A percentile compares a stretch with the other conserved stretches of the same genome.
These are phyloP conservation scores for Tubulanus polymorphus DNA, from an alignment of 2,888 invertebrate genomes.

Conservation along the genomic window DNA sequence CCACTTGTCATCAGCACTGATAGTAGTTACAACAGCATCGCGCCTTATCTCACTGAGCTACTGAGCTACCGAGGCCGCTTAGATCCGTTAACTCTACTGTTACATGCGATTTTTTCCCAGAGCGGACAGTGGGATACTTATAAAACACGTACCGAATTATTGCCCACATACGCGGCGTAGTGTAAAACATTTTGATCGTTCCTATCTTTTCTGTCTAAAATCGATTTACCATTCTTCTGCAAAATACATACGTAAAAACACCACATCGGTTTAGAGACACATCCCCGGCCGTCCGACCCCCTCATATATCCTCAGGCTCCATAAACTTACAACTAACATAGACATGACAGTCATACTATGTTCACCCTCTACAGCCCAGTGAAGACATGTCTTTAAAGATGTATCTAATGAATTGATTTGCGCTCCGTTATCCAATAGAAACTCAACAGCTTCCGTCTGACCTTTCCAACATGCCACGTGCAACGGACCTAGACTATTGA, in stretches of 20 bases:
- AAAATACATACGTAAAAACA: no score
- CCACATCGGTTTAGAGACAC: no score
- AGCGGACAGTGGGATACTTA: not conserved
- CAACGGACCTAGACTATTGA: not conserved
- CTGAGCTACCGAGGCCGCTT: not conserved
- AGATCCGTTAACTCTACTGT: not conserved
- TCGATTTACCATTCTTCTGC: no score
- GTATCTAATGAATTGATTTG: conserved; percentile 24
- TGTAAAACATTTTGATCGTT: not conserved
- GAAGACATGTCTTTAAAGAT: conserved; percentile 25
- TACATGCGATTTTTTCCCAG: no score
- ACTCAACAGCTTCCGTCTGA: conserved; percentile 16
- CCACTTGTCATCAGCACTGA: no score
- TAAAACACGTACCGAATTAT: not conserved
- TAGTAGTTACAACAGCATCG: not conserved
- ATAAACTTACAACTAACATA: no score
- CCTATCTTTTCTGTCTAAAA: not conserved
- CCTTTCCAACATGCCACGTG: conserved; percentile 4
- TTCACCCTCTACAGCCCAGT: conserved; percentile 28
- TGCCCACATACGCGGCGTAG: conserved; percentile 3
- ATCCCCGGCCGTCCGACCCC: no score
- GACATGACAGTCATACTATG: conserved; percentile 21
- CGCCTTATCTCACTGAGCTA: not conserved
- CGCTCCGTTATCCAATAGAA: conserved; percentile 23
- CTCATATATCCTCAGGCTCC: no score